A percentile compares a stretch with the other conserved stretches of the same genome.
Conservation (phyloP, 2,113 vertebrate species). For the Eptesicus fuscus region DNA sequence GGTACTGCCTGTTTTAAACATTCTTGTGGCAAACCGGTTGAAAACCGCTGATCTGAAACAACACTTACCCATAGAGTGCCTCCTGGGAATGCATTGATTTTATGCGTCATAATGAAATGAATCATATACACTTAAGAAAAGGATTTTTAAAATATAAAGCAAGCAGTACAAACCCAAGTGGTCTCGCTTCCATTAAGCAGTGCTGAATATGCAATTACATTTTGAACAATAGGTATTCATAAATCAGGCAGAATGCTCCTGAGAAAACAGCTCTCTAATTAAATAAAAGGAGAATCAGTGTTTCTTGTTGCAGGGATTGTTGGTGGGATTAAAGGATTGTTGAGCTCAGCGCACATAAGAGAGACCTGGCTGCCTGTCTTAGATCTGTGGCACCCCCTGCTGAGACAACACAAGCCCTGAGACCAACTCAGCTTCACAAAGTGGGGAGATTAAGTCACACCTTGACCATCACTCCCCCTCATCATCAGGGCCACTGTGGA, state of each 20-base stretch:
- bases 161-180: slow-evolving; percentile 43
- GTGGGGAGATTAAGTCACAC: neutral
- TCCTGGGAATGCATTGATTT: slow-evolving; percentile 11
- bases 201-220: slow-evolving; percentile 75
- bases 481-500: neutral
- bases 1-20: neutral
- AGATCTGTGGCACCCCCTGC: neutral
- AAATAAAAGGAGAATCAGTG: slow-evolving; percentile 75
- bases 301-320: slow-evolving; percentile 78
- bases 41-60: neutral
- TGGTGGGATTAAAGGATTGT: slow-evolving; percentile 65
- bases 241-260: slow-evolving; percentile 70
- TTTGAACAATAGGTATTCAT: slow-evolving; percentile 81
- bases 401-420: accelerated
- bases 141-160: slow-evolving; percentile 39
- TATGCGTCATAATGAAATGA: neutral
- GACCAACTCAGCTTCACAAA: neutral
- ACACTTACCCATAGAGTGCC: neutral
- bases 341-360: slow-evolving; percentile 37
- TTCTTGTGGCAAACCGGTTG: neutral
- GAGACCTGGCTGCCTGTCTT: neutral
- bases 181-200: slow-evolving; percentile 71
- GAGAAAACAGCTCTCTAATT: slow-evolving; percentile 79
- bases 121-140: slow-evolving; percentile 39
- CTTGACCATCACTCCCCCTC: neutral